Evolutionary conservation across 2,888 invertebrate species (phyloP).

Genomic region (Loripinus fragilis): DNA sequence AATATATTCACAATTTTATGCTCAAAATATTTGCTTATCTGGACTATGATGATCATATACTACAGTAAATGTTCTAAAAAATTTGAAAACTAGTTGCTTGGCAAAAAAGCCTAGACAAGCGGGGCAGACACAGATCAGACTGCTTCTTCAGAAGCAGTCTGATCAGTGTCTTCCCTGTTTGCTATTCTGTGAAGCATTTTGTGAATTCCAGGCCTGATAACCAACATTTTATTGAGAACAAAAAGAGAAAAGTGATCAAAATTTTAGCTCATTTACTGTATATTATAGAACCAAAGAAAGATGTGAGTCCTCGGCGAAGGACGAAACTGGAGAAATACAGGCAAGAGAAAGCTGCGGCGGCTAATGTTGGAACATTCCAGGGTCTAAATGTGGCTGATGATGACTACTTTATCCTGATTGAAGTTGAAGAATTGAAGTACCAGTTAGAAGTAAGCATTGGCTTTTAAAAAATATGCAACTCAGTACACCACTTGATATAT

Average conservation of each 20-base stretch:
- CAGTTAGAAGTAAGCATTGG: conserved; percentile 76
- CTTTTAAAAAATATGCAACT: not conserved
- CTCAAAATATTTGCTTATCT: no score
- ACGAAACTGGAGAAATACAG: conserved; percentile 78
- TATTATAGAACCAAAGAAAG: conserved; percentile 64
- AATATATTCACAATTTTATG: no score
- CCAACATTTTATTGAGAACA: no score
- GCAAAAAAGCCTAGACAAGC: no score
- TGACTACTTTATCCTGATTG: conserved; percentile 80
- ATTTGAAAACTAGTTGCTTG: no score
- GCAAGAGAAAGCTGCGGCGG: conserved; percentile 72
- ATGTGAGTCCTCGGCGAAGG: conserved; percentile 64
- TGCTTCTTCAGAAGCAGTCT: not conserved
- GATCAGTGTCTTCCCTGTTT: not conserved
- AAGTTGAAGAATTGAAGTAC: conserved; percentile 81
- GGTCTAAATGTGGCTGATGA: conserved; percentile 76
- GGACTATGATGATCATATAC: no score
- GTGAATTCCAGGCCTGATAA: no score
- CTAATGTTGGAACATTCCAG: conserved; percentile 59
- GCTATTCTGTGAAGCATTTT: no score
- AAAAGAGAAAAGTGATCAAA: no score
- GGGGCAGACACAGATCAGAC: no score
- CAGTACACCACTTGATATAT: no score
- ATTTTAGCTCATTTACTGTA: not conserved
- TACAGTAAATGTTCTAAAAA: no score